Percentiles rank a stretch among this genome's conserved stretches.
Evolutionary conservation across 2,888 invertebrate genomes (phyloP).

Genomic region (Seladonia tumulorum): DNA sequence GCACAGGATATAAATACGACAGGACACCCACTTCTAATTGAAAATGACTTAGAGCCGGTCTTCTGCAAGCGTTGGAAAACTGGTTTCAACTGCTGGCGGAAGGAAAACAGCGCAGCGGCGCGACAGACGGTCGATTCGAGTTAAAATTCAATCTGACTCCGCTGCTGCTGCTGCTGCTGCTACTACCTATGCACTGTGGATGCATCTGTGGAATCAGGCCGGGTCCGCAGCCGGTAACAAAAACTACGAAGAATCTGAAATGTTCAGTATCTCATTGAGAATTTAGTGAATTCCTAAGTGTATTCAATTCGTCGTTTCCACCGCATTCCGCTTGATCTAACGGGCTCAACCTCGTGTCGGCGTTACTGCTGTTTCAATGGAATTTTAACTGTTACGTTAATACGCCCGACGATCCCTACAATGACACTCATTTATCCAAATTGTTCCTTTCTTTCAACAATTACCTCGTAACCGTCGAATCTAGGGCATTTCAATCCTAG

Average conservation of each 20-base stretch:
- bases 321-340: conserved; percentile 28
- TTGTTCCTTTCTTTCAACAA: conserved; percentile 32
- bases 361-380: conserved; percentile 30
- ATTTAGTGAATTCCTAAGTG: conserved; percentile 54
- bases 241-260: conserved; percentile 63
- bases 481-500: conserved; percentile 9
- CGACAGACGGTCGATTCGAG: conserved; percentile 61
- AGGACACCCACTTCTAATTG: conserved; percentile 44
- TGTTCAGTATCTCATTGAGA: conserved; percentile 55
- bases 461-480: not conserved
- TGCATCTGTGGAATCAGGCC: conserved; percentile 50
- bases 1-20: conserved; percentile 11
- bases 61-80: conserved; percentile 28
- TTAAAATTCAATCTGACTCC: conserved; percentile 73
- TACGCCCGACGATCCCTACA: conserved; percentile 20
- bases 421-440: conserved; percentile 45
- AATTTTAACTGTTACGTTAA: conserved; percentile 56
- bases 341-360: not conserved
- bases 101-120: conserved; percentile 27
- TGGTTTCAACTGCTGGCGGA: conserved; percentile 14
- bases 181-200: conserved; percentile 38
- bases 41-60: conserved; percentile 36
- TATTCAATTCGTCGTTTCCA: conserved; percentile 27
- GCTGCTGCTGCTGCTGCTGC: not conserved
- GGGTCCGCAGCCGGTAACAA: conserved; percentile 46